Base-by-base conservation (phyloP, 2,888 invertebrate species). In the Chydorus sphaericus region DNA sequence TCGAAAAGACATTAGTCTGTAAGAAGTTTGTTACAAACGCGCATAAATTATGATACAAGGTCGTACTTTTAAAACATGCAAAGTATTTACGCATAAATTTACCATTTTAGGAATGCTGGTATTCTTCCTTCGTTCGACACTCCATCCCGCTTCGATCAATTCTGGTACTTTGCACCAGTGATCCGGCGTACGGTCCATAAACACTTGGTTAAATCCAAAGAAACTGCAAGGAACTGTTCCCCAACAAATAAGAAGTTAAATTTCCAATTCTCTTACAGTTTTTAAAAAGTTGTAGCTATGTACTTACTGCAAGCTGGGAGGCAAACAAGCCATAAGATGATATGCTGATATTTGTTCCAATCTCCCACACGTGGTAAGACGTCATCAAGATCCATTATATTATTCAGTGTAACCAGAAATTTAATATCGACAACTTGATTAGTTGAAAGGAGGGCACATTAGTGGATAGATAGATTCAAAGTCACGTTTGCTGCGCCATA, bases 161-260 rank as follows among this genome's bases (percentile, higher is more conserved):
- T 16, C n/a, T 14, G 55, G 49, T 16, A 49, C 36, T 23, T 48
- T 61, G 52, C 68, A 68, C 86, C 90, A 90, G 71, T 90, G 84
- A 48, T 83, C 80, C 0, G 91, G 91, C 31, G 82, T 79, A 64
- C 88, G 84, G 6, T 88, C 80, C 85, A 92, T 89, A 71, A 93
- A 92, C 37, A 92, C 76, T 71, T 91, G 91, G 72, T 89, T 91
- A 70, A 91, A 90, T 4, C 89, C 90, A 69, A 88, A 85, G 71
- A 89, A 91, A 31, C 88, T 90, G 65, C 90, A 89, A 0, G 91
- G 88, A 63, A 92, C n/a, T n/a, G n/a, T n/a, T n/a, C n/a, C n/a
- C n/a, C n/a, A n/a, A n/a, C n/a, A n/a, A n/a, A n/a, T n/a, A n/a
- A n/a, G n/a, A n/a, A n/a, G n/a, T n/a, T n/a, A n/a, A n/a, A n/a